Percentiles rank a stretch among this genome's conserved stretches.
Evolutionary conservation across 2,113 vertebrate genomes (phyloP).

Genomic region (Petrocephalus microphthalmus): DNA sequence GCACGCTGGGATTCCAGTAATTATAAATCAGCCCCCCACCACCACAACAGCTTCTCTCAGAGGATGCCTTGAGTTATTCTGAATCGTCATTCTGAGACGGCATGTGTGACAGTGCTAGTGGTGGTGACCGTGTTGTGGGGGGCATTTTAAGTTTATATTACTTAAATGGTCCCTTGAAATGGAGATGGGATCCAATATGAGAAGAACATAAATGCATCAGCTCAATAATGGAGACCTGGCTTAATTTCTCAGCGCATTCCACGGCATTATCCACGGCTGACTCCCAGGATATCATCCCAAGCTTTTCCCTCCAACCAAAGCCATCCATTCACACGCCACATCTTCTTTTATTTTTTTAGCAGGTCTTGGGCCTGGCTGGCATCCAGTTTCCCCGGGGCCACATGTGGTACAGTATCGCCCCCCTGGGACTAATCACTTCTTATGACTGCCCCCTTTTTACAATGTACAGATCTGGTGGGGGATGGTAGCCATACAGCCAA

Average conservation of each 20-base stretch:
- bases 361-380: neutral
- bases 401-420: neutral
- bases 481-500: neutral
- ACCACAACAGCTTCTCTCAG: neutral
- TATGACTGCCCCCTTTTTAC: neutral
- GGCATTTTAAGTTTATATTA: neutral
- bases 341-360: neutral
- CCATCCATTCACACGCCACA: neutral
- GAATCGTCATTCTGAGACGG: neutral
- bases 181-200: neutral
- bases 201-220: neutral
- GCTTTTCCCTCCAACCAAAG: neutral
- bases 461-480: neutral
- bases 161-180: neutral
- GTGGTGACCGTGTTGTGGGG: neutral
- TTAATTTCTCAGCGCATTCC: neutral
- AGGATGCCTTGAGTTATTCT: neutral
- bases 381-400: neutral
- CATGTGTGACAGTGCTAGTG: neutral
- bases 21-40: neutral
- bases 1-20: neutral
- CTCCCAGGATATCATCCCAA: slow-evolving; percentile 4
- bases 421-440: neutral
- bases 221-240: neutral
- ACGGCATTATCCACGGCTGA: neutral